These are phyloP conservation scores for Ectropis grisescens DNA, from an alignment of 1,140 invertebrate genomes.

Conservation along the genomic window DNA sequence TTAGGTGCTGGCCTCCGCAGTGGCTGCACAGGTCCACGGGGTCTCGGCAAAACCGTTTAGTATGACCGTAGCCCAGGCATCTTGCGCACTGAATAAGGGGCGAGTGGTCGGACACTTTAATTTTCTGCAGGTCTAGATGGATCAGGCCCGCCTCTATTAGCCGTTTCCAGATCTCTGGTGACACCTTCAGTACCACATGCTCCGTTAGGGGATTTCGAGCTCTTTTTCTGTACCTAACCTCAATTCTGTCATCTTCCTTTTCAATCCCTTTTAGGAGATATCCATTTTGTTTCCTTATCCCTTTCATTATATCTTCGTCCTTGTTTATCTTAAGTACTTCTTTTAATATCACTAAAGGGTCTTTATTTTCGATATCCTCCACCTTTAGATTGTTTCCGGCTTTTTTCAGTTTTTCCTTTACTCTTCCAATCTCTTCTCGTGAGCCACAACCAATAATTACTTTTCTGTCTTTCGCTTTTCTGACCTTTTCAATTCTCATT, in stretches of 20 bases:
- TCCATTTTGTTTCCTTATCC: constrained; percentile 10
- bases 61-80: no score
- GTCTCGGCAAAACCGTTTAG: no score
- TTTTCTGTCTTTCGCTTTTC: no score
- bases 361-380: constrained; percentile 6
- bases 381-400: neutral
- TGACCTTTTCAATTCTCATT: no score
- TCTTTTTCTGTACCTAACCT: constrained; percentile 4
- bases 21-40: no score
- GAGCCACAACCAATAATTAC: constrained; percentile 10
- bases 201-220: constrained; percentile 8
- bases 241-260: no score
- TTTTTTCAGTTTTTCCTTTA: constrained; percentile 1
- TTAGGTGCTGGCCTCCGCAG: no score
- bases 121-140: no score
- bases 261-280: constrained; percentile 1
- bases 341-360: constrained; percentile 10
- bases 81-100: no score
- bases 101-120: no score
- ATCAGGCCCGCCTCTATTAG: no score
- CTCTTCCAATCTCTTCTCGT: constrained; percentile 2
- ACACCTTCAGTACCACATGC: neutral
- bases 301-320: constrained; percentile 11
- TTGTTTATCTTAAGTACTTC: constrained; percentile 3
- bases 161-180: no score